phyloP scores from a whole-genome alignment of 2,888 invertebrate genomes.

The Ophion slaviceki region DNA sequence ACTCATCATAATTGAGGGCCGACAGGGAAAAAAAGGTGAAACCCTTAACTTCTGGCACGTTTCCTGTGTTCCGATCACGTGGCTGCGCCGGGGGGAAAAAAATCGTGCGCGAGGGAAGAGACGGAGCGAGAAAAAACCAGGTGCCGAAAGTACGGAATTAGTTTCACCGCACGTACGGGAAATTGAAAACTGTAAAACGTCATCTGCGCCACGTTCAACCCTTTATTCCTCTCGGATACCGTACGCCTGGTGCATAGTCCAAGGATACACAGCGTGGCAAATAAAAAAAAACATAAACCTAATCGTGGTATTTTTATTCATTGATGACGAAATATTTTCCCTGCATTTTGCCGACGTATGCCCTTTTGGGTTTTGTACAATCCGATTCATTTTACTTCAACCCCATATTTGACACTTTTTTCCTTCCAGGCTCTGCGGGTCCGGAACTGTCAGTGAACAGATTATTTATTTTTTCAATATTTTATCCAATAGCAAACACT shows the following conservation, averaged over 20 bases:
- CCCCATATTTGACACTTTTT: not conserved
- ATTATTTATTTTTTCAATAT: no score
- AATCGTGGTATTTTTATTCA: not conserved
- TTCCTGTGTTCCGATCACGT: conserved; percentile 24
- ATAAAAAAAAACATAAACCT: not conserved
- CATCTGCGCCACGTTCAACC: conserved; percentile 79
- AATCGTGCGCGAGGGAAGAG: conserved; percentile 16
- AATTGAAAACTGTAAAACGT: conserved; percentile 79
- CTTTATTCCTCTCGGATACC: conserved; percentile 69
- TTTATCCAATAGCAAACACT: no score
- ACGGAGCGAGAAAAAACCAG: conserved; percentile 71
- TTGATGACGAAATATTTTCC: not conserved
- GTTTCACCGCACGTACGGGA: conserved; percentile 79
- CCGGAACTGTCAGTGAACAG: no score
- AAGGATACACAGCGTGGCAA: not conserved
- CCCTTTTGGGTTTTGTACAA: no score
- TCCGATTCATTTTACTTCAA: not conserved
- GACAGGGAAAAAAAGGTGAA: conserved; percentile 34
- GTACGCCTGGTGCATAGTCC: not conserved
- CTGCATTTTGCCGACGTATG: not conserved
- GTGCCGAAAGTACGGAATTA: conserved; percentile 77
- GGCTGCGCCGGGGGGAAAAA: conserved; percentile 51
- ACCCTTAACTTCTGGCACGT: conserved; percentile 61
- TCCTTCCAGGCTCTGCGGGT: not conserved
- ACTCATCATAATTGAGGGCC: conserved; percentile 43